Percentiles rank a stretch among this genome's conserved stretches.
phyloP scores from a whole-genome alignment of 2,888 invertebrate species.

The Heliconius hortense region DNA sequence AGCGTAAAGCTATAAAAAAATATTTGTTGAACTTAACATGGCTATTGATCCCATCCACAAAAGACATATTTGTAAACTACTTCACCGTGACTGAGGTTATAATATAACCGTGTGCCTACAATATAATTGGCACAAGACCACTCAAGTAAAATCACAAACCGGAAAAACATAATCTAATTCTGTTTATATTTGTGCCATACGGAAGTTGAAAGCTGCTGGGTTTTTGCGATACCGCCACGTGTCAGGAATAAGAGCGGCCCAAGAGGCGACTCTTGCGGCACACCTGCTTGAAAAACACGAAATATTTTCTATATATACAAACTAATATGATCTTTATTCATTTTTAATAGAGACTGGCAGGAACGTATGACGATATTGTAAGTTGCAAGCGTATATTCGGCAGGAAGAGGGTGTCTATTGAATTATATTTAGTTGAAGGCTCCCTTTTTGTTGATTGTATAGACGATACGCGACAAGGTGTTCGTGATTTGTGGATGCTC shows the following conservation, averaged over 20 bases:
- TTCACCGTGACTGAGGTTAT: not conserved
- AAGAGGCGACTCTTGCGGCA: conserved; percentile 69
- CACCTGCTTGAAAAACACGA: conserved; percentile 68
- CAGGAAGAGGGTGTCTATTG: conserved; percentile 81
- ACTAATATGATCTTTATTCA: conserved; percentile 52
- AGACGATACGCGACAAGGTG: conserved; percentile 79
- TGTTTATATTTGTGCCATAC: conserved; percentile 76
- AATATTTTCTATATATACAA: conserved; percentile 37
- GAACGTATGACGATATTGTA: conserved; percentile 50
- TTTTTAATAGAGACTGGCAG: conserved; percentile 47
- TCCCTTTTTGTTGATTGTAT: conserved; percentile 74
- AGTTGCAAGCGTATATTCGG: conserved; percentile 70
- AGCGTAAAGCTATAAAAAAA: not conserved
- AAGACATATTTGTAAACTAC: conserved; percentile 22
- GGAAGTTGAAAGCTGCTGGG: conserved; percentile 72
- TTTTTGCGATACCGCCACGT: conserved; percentile 79
- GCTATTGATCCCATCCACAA: conserved; percentile 4
- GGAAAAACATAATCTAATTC: conserved; percentile 80
- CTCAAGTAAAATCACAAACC: conserved; percentile 70
- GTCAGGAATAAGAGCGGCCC: conserved; percentile 76
- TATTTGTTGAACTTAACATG: not conserved
- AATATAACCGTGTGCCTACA: not conserved
- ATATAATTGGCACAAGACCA: conserved; percentile 66
- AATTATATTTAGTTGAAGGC: conserved; percentile 80
- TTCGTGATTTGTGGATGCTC: conserved; percentile 44